phyloP scores from a whole-genome alignment of 30 jellyfish, hydroid and myxozoan genomes.

The Mastigias papua region DNA sequence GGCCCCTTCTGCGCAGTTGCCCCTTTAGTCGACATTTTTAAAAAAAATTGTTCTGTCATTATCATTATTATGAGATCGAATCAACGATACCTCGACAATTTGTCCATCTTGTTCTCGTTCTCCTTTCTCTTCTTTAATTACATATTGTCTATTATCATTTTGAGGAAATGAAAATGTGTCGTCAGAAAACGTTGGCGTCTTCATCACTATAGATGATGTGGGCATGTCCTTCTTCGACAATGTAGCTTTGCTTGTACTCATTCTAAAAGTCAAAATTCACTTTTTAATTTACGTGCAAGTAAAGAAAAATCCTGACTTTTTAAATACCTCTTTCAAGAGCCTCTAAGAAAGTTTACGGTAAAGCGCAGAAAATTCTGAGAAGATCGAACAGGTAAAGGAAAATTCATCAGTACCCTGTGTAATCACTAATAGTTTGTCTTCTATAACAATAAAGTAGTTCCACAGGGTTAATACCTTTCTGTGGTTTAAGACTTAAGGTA shows the following conservation, averaged over 20 bases:
- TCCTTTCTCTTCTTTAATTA: conserved; percentile 2
- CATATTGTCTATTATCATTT: neutral
- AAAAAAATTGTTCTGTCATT: neutral
- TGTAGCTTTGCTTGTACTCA: conserved; percentile 14
- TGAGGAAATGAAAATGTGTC: conserved; percentile 25
- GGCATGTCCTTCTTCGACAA: neutral
- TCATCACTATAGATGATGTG: conserved; percentile 16
- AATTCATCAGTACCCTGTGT: no score
- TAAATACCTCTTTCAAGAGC: no score
- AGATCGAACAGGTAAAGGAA: no score
- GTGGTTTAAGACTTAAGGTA: no score
- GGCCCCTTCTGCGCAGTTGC: neutral
- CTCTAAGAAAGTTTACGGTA: no score
- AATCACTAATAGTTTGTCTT: no score
- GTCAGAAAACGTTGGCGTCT: conserved; percentile 27
- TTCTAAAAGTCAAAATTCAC: no score
- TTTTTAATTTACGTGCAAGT: no score
- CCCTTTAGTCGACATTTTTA: neutral
- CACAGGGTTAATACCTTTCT: no score
- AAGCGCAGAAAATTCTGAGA: no score
- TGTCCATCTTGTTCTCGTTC: neutral
- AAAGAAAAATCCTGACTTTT: no score
- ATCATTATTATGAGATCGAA: neutral
- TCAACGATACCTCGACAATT: neutral
- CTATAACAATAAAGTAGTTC: no score